Conservation (phyloP, 1,140 invertebrate genomes). For the Drosophila mayri region DNA sequence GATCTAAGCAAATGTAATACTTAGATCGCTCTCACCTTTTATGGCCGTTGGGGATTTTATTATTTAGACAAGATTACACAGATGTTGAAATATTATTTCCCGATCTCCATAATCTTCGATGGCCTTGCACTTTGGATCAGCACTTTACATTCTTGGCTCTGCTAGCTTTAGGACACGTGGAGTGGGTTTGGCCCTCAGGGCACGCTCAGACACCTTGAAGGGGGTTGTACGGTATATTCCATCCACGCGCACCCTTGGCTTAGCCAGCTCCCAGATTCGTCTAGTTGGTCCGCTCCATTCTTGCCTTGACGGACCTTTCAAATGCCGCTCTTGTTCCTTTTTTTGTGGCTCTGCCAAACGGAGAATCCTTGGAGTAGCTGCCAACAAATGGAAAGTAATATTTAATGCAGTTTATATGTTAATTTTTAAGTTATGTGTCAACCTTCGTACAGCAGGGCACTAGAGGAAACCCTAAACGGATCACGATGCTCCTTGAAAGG, state of each 20-base stretch:
- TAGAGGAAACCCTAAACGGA: neutral
- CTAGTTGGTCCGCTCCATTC: neutral
- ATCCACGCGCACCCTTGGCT: constrained; percentile 2
- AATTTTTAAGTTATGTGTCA: no score
- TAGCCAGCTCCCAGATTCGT: constrained; percentile 8
- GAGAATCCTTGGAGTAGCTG: constrained; percentile 7
- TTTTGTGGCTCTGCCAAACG: constrained; percentile 5
- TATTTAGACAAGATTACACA: neutral
- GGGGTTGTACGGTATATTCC: neutral
- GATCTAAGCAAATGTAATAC: neutral
- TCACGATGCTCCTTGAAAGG: neutral
- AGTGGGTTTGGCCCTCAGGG: constrained; percentile 2
- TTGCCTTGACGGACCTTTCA: no score
- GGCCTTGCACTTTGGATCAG: neutral
- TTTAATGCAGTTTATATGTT: neutral
- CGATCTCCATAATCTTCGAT: neutral
- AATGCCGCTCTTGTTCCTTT: neutral
- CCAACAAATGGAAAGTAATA: neutral
- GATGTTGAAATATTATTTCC: neutral
- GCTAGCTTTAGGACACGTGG: constrained; percentile 21
- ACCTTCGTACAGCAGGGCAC: constrained; percentile 15
- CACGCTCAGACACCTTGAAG: neutral
- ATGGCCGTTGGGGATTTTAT: constrained; percentile 1
- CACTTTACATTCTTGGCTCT: constrained; percentile 6
- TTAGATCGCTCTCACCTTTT: neutral